Evolutionary conservation across 2,113 vertebrate genomes (phyloP).

Genomic region (Scytalopus superciliaris): DNA sequence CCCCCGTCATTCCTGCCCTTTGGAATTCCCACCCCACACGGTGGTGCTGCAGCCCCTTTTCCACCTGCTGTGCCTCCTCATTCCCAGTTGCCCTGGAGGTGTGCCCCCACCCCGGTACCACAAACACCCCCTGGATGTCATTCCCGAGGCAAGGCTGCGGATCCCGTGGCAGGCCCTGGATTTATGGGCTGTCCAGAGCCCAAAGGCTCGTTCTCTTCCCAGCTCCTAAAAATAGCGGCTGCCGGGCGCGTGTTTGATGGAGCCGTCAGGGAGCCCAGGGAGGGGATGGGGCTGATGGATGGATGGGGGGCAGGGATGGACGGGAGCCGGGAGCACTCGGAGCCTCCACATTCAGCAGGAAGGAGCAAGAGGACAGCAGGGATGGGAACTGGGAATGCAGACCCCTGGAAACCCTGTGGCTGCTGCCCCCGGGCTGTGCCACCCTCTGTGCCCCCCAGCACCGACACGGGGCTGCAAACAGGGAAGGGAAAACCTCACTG

Average conservation of each 20-base stretch:
- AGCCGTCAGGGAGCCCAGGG: background rate
- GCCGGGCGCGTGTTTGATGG: background rate
- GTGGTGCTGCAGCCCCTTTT: background rate
- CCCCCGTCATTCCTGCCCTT: too few relatives aligned
- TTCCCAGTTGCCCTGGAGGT: background rate
- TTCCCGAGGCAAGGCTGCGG: background rate
- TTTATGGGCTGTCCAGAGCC: slow-evolving; percentile 29
- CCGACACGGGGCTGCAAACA: background rate
- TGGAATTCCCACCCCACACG: accelerated
- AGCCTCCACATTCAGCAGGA: background rate
- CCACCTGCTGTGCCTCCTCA: background rate
- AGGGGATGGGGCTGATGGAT: slow-evolving; percentile 1
- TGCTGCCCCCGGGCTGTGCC: background rate
- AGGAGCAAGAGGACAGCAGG: background rate
- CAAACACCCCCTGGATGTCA: background rate
- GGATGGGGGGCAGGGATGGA: background rate
- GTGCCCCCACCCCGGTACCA: accelerated
- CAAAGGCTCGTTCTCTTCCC: background rate
- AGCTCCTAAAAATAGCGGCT: slow-evolving; percentile 31
- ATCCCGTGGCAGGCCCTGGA: background rate
- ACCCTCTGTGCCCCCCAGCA: background rate
- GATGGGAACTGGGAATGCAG: background rate
- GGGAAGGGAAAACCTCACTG: background rate
- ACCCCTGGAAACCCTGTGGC: accelerated
- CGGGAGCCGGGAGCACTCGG: too few relatives aligned